Evolutionary conservation across 2,113 vertebrate species (phyloP), one percentile per base, ranked within the genome.

Genomic region (Pangasianodon gigas): DNA sequence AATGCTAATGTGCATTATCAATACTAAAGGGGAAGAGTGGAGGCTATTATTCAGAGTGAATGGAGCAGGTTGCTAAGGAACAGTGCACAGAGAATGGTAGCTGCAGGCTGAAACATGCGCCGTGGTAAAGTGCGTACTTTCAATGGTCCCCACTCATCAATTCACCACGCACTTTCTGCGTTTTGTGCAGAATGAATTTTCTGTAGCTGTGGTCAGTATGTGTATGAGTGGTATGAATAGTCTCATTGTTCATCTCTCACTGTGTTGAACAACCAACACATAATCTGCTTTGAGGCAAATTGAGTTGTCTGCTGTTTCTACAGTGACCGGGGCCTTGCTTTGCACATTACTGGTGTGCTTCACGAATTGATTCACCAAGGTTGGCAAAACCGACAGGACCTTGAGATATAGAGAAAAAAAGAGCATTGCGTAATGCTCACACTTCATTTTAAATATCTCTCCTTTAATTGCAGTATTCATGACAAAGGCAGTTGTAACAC

Each of bases 51-150:
- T 94, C 90, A 93, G 94, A 95, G 93, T 88, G 93, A 95, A 95
- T 92, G 93, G 91, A 86, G 94, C 90, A 89, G 77, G 96, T 96
- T 96, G 95, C 94, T 95, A 95, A 94, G 94, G 92, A 95, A 95
- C 94, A 92, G 93, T 93, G 95, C 85, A 88, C 87, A 87, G 91
- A 87, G 91, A 48, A 80, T 29, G 91, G 83, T 82, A 26, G 91
- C 89, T 85, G 83, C 91, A 92, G 88, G 89, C 75, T 82, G 69
- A 87, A 91, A 90, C 84, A 80, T 84, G 87, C 88, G 88, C 92
- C 90, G 80, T 77, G 89, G 86, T 91, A 86, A 93, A 54, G 87
- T 90, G 89, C 94, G 92, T 69, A 89, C 88, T 77, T 89, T 90
- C 65, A 83, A 84, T 67, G n/a, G 86, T 41, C 48, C 80, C 56